Base-by-base conservation (phyloP, 2,113 vertebrate genomes). In the Stegostoma tigrinum region DNA sequence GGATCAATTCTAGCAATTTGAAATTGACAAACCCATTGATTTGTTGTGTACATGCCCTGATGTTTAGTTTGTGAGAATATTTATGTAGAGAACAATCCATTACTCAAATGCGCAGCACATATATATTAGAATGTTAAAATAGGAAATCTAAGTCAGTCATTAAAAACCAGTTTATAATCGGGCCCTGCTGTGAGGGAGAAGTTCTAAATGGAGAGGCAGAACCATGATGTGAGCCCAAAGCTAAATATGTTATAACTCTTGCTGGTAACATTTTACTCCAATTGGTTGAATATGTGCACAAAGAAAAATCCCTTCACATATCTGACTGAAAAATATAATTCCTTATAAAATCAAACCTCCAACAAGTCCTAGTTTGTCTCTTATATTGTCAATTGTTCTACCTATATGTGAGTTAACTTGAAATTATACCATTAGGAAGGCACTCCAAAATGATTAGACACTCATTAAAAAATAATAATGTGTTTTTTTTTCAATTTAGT, bases 1-100 rank as follows among this genome's bases (percentile, higher is more conserved):
- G 94, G 68, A 52, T 95, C 94, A 95, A 52, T 95, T 75, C 72
- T 52, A 75, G 94, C 72, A 52, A 95, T 72, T 72, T 45, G 34
- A 42, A 52, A 95, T 95, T 45, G 68, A 72, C 66, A 48, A 95
- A 52, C 72, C 45, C 21, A 52, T 95, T 95, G 94, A 95, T 95
- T 61, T 95, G 38, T 27, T 34, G 1, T 75, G 94, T 72, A 48
- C 27, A 66, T 93, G 89, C 61, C 55, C 94, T 45, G 45, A 52
- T 95, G 94, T 70, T 72, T 48, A 95, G 68, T 45, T 72, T 95
- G 67, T 52, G 75, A 6, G 68, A 52, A 70, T 52, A 94, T 70
- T 95, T 72, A 95, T 95, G 67, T 21, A 70, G 45, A 42, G 38
- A 95, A 48, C 67, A 75, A 95, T 75, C 66, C 19, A 72, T 95